Evolutionary conservation across 2,797 vertebrate genomes (phyloP).

Genomic region (Phoeniculus purpureus): DNA sequence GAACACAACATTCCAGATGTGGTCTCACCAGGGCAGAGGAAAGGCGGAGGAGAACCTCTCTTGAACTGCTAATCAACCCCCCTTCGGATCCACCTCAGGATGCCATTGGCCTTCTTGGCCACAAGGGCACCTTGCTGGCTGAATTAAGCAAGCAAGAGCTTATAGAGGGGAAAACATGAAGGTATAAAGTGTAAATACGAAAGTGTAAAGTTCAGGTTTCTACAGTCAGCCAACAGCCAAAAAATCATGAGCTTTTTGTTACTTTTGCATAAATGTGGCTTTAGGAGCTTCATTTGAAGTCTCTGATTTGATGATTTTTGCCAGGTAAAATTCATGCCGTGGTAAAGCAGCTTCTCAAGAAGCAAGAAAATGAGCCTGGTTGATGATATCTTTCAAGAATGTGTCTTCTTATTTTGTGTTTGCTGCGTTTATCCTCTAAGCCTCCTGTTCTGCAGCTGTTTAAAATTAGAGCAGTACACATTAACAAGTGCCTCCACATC

Average conservation of each 20-base stretch:
- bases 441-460: constrained; percentile 50
- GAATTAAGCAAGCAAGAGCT: not conserved
- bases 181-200: not conserved
- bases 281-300: not conserved
- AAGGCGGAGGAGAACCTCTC: too few species aligned
- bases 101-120: too few species aligned
- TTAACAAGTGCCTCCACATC: constrained; percentile 80
- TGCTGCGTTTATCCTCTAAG: constrained; percentile 29
- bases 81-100: too few species aligned
- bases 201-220: not conserved
- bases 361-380: constrained; percentile 4
- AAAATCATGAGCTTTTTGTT: not conserved
- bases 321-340: not conserved
- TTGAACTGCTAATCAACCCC: too few species aligned
- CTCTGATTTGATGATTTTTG: not conserved
- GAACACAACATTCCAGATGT: too few species aligned
- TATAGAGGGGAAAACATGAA: not conserved
- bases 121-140: too few species aligned
- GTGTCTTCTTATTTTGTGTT: constrained; percentile 10
- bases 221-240: not conserved
- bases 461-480: constrained; percentile 80
- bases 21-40: too few species aligned
- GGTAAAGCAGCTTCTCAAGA: constrained; percentile 33
- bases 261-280: not conserved
- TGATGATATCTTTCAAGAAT: constrained; percentile 23